These are phyloP conservation scores for Intellagama lesueurii DNA, from an alignment of 2,797 vertebrate genomes.

Conservation along the genomic window DNA sequence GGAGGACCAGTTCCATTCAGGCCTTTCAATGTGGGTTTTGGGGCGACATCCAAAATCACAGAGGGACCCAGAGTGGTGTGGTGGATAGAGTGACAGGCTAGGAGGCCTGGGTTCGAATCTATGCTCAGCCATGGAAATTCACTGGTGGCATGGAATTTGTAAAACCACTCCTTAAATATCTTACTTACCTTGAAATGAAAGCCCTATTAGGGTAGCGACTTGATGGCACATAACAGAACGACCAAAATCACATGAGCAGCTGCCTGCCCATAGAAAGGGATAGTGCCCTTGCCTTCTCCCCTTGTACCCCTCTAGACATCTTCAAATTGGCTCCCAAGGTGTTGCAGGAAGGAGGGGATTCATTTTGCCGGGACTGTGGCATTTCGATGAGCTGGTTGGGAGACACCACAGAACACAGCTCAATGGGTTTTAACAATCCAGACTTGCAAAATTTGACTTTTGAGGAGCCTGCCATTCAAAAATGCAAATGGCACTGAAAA, in stretches of 20 bases:
- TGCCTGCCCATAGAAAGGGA: too few species aligned
- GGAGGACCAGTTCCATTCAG: too few species aligned
- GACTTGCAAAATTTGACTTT: background rate
- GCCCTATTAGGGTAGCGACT: too few species aligned
- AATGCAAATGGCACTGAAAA: background rate
- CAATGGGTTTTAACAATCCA: background rate
- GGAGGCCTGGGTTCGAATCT: too few species aligned
- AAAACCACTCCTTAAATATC: too few species aligned
- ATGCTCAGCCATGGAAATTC: too few species aligned
- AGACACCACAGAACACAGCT: background rate
- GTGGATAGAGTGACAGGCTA: too few species aligned
- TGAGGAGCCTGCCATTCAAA: background rate
- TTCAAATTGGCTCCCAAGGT: background rate
- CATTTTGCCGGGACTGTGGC: background rate
- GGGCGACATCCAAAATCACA: background rate
- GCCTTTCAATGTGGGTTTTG: too few species aligned
- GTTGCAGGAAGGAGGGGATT: background rate
- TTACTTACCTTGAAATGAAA: too few species aligned
- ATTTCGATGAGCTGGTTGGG: background rate
- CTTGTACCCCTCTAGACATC: background rate
- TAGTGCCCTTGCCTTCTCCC: background rate
- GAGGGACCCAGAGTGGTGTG: too few species aligned
- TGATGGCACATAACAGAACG: too few species aligned
- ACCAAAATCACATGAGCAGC: background rate
- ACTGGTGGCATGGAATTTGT: too few species aligned